These are phyloP conservation scores for Spea multiplicata DNA, from an alignment of 2,113 vertebrate species.

Conservation along the genomic window DNA sequence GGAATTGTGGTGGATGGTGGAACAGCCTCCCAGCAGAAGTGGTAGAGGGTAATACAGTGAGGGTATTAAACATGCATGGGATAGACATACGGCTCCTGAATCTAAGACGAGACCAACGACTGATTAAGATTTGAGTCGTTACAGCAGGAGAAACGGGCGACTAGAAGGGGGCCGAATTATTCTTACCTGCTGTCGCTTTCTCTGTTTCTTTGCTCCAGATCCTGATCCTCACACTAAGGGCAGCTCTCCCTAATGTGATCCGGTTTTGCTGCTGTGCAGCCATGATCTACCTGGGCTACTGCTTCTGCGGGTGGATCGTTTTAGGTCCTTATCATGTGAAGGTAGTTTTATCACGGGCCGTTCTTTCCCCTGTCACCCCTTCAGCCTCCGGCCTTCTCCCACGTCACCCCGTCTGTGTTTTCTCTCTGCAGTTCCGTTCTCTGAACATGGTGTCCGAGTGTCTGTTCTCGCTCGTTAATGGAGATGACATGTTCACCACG, in stretches of 20 bases:
- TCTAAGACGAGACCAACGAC: too few species aligned
- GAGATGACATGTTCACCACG: constrained; percentile 90
- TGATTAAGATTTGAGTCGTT: too few species aligned
- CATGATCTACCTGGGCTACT: constrained; percentile 94
- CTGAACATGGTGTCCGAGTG: constrained; percentile 86
- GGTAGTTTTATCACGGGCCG: constrained; percentile 58
- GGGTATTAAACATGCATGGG: too few species aligned
- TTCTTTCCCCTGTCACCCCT: background rate
- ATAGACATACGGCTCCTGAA: too few species aligned
- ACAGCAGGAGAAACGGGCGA: too few species aligned
- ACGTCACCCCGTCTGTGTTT: background rate
- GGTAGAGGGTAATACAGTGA: too few species aligned
- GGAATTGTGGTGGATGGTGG: too few species aligned
- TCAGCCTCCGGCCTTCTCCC: background rate
- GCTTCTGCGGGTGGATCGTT: constrained; percentile 97
- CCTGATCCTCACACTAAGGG: constrained; percentile 80
- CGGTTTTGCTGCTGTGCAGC: constrained; percentile 89
- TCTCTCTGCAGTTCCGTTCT: constrained; percentile 77
- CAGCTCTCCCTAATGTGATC: constrained; percentile 83
- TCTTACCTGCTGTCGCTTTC: too few species aligned
- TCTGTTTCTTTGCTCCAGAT: constrained; percentile 56
- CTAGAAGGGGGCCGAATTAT: too few species aligned
- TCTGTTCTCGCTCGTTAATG: constrained; percentile 91
- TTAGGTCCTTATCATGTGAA: constrained; percentile 91
- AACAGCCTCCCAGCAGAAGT: too few species aligned